Conservation (phyloP, 2,888 invertebrate genomes). For the Ormyrus labotus region DNA sequence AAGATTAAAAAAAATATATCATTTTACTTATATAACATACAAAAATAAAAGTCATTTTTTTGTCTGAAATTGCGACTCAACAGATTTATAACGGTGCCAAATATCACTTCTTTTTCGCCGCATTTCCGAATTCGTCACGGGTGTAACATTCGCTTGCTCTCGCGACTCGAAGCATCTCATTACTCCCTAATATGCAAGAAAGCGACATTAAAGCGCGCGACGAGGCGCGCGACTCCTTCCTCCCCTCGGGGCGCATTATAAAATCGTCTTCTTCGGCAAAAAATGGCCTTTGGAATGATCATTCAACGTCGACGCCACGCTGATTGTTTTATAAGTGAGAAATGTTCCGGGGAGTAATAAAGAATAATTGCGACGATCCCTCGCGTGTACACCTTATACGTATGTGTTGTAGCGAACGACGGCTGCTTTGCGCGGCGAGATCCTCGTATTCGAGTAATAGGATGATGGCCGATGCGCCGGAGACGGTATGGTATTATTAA, state of each 20-base stretch:
- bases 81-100: slow-evolving; percentile 60
- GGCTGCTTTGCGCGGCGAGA: background rate
- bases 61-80: slow-evolving; percentile 38
- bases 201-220: slow-evolving; percentile 27
- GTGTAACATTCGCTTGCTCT: slow-evolving; percentile 1
- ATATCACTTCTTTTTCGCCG: slow-evolving; percentile 45
- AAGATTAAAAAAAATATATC: too few species aligned
- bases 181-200: background rate
- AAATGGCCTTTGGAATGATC: slow-evolving; percentile 25
- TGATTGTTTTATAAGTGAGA: slow-evolving; percentile 57
- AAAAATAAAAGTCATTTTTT: too few species aligned
- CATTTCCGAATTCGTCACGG: slow-evolving; percentile 53
- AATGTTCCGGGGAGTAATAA: slow-evolving; percentile 53
- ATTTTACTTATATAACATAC: too few species aligned
- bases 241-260: background rate
- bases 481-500: slow-evolving; percentile 30
- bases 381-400: background rate
- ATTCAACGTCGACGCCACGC: slow-evolving; percentile 49
- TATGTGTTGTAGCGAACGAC: background rate
- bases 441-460: slow-evolving; percentile 5
- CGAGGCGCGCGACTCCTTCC: background rate
- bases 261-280: slow-evolving; percentile 2
- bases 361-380: slow-evolving; percentile 46
- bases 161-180: slow-evolving; percentile 3
- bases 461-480: slow-evolving; percentile 13